These are phyloP conservation scores for Aphyosemion australe DNA, from an alignment of 2,113 vertebrate species.

Conservation along the genomic window DNA sequence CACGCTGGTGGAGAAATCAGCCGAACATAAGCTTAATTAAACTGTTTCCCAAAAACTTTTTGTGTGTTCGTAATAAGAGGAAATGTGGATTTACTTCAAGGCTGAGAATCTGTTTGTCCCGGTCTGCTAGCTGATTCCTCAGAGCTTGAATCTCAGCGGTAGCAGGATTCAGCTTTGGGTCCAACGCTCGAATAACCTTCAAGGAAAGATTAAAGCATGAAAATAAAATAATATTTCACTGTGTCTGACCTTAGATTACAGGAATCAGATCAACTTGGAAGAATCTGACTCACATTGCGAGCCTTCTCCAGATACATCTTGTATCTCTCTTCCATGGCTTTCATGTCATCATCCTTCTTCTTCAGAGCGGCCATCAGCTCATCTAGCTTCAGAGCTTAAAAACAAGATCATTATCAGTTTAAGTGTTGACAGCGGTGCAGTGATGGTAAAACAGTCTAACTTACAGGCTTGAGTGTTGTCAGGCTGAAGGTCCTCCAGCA, in stretches of 20 bases:
- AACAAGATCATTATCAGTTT: not conserved
- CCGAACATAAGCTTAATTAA: not conserved
- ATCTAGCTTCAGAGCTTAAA: constrained; percentile 86
- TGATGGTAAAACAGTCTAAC: not conserved
- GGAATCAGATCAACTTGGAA: not conserved
- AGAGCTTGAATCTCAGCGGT: constrained; percentile 94
- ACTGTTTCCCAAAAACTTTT: not conserved
- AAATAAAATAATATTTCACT: not conserved
- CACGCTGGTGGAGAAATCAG: constrained; percentile 75
- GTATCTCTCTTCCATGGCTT: constrained; percentile 97
- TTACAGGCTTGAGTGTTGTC: constrained; percentile 84
- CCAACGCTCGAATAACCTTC: constrained; percentile 95
- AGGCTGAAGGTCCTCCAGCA: constrained; percentile 93
- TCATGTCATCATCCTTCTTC: constrained; percentile 99
- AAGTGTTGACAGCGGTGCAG: too few species aligned
- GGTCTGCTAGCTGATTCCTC: constrained; percentile 87
- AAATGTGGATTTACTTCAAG: constrained; percentile 83
- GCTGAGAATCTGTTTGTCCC: constrained; percentile 88
- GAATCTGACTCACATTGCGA: constrained; percentile 87
- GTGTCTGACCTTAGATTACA: not conserved
- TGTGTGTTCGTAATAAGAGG: not conserved
- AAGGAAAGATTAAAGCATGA: constrained; percentile 7
- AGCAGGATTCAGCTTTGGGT: constrained; percentile 95
- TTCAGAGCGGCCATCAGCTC: constrained; percentile 92
- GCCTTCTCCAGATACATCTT: constrained; percentile 99